Conservation (phyloP, 2,888 invertebrate genomes). For the Leptinotarsa juncta region DNA sequence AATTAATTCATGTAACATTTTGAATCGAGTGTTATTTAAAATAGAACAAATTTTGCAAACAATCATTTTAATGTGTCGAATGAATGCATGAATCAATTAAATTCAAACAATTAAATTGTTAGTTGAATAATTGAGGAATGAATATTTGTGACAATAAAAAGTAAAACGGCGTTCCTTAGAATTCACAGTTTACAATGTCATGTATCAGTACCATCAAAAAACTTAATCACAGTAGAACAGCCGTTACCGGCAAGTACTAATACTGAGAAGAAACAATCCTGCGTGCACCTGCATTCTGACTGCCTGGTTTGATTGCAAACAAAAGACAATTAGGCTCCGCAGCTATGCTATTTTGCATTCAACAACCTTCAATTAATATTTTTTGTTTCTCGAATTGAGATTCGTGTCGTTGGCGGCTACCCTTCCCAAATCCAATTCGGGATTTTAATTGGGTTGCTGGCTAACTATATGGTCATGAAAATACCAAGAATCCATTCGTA, state of each 20-base stretch:
- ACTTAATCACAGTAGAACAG: no score
- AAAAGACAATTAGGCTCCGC: slow-evolving; percentile 30
- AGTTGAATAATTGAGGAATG: no score
- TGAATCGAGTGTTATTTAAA: no score
- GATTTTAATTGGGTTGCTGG: slow-evolving; percentile 32
- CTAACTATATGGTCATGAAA: slow-evolving; percentile 23
- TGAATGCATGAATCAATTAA: no score
- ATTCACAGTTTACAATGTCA: no score
- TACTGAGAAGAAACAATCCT: not conserved
- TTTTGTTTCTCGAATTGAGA: slow-evolving; percentile 26
- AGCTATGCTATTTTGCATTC: slow-evolving; percentile 25
- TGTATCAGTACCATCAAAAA: no score
- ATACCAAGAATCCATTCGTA: slow-evolving; percentile 32
- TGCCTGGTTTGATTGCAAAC: slow-evolving; percentile 21
- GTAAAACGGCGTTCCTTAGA: no score
- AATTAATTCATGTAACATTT: no score
- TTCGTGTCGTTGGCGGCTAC: slow-evolving; percentile 26
- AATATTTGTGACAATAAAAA: no score
- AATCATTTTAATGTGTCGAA: no score
- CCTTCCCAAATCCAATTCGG: slow-evolving; percentile 33
- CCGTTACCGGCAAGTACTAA: not conserved
- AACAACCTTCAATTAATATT: slow-evolving; percentile 30
- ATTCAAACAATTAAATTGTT: no score
- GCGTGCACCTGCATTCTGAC: not conserved
- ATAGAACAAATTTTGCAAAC: no score